A percentile compares a stretch with the other conserved stretches of the same genome.
Evolutionary conservation across 2,113 vertebrate genomes (phyloP).

Genomic region (Oncorhynchus masou): DNA sequence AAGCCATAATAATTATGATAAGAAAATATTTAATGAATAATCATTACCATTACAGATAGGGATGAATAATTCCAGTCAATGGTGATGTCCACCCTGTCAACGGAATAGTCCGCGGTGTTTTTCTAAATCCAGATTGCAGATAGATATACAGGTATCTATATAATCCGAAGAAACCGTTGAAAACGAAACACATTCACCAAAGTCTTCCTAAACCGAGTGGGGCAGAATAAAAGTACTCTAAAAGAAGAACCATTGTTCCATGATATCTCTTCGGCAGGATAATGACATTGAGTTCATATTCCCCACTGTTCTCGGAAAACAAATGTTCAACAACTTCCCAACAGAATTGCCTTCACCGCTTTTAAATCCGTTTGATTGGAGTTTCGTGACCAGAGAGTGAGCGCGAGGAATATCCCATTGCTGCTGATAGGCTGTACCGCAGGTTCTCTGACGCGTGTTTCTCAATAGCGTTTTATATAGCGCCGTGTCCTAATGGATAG

Average conservation of each 20-base stretch:
- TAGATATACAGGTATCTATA: background rate
- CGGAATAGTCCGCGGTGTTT: background rate
- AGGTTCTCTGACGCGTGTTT: background rate
- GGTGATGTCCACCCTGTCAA: background rate
- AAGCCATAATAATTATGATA: background rate
- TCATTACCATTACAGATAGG: background rate
- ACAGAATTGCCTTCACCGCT: background rate
- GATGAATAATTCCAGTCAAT: slow-evolving; percentile 10
- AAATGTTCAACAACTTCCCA: background rate
- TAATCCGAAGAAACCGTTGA: slow-evolving; percentile 7
- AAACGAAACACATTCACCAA: slow-evolving; percentile 10
- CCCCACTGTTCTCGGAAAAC: background rate
- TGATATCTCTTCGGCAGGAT: background rate
- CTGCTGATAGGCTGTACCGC: slow-evolving; percentile 10
- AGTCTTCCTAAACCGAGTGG: slow-evolving; percentile 12
- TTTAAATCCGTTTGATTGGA: background rate
- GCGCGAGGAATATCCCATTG: background rate
- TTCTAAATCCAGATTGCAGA: slow-evolving; percentile 9
- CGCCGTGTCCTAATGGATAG: background rate
- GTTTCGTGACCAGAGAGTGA: background rate
- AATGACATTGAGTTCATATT: background rate
- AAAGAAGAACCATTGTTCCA: background rate
- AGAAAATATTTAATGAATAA: background rate
- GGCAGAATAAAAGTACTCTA: background rate
- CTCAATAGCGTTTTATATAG: slow-evolving; percentile 35